Base-by-base conservation (phyloP, 2,113 vertebrate genomes). In the Nerophis ophidion region DNA sequence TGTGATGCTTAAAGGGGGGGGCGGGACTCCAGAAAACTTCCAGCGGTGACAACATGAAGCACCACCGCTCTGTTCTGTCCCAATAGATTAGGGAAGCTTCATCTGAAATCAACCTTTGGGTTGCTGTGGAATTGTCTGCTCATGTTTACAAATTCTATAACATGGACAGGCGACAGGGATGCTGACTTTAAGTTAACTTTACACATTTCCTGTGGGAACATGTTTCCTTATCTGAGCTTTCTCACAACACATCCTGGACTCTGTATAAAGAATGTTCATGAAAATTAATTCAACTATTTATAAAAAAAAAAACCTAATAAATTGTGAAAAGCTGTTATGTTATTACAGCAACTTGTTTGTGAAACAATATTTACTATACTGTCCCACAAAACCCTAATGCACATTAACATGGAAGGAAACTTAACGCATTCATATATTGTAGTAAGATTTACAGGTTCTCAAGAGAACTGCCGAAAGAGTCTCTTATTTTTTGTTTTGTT, bases 1-100 rank as follows among this genome's bases (percentile, higher is more conserved):
- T 60, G 72, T 72, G 71, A 78, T 80, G 71, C 84, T 67, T 69
- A 79, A 65, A 63, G 65, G 71, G 62, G 69, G 70, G 54, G 54
- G 17, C 9, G 17, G 12, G 54, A 61, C 40, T 44, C 40, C 40
- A 12, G 40, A 77, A 72, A 84, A 79, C 81, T 83, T 87, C 88
- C 89, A 85, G 61, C 86, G 83, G 55, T 74, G 88, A 83, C 81
- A 75, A 89, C 85, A 87, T 90, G 89, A 82, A 88, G 84, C 70
- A 75, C 68, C 75, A 82, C 80, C 77, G 68, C 73, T 68, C 65
- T 72, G 57, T 79, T 74, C 35, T 73, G 81, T 80, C 74, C 76
- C 67, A 53, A 76, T 75, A 76, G 75, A 70, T 64, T 45, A 63
- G 82, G 76, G 54, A 81, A 76, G 81, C 80, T 81, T 77, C 79